phyloP scores from a whole-genome alignment of 2,113 vertebrate genomes.

The Vireo altiloquus region DNA sequence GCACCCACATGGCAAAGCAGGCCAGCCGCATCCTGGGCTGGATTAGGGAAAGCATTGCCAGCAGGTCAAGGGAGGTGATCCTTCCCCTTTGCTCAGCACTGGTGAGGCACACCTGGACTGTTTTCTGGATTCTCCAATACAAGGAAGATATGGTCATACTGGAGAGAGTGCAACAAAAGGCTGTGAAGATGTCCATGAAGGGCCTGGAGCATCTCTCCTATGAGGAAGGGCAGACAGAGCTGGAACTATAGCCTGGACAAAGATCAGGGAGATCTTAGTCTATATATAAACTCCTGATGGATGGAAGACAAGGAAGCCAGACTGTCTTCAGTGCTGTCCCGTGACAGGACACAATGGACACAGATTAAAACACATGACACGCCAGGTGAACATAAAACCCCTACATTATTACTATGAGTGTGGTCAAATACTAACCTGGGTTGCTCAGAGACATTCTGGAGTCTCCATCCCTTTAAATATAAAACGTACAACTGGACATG shows the following conservation, averaged over 20 bases:
- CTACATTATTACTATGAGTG: neutral
- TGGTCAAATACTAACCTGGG: neutral
- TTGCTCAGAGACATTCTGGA: neutral
- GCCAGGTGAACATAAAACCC: neutral
- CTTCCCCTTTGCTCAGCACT: neutral
- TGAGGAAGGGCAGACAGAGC: neutral
- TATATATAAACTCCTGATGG: neutral
- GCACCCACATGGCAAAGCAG: neutral
- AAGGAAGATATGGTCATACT: neutral
- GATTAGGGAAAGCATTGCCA: neutral
- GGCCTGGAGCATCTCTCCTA: neutral
- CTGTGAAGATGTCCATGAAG: rapidly evolving
- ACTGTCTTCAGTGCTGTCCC: neutral
- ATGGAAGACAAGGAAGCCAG: neutral
- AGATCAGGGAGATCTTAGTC: neutral
- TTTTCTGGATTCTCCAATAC: neutral
- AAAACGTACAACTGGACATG: neutral
- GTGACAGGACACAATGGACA: neutral
- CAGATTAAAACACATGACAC: neutral
- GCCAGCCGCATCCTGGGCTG: neutral
- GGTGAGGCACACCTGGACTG: neutral
- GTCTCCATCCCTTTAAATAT: neutral
- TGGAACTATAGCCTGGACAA: neutral
- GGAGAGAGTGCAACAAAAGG: neutral
- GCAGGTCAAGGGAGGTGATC: neutral